Conservation (phyloP, 2,797 vertebrate genomes). For the Tympanoctomys barrerae region DNA sequence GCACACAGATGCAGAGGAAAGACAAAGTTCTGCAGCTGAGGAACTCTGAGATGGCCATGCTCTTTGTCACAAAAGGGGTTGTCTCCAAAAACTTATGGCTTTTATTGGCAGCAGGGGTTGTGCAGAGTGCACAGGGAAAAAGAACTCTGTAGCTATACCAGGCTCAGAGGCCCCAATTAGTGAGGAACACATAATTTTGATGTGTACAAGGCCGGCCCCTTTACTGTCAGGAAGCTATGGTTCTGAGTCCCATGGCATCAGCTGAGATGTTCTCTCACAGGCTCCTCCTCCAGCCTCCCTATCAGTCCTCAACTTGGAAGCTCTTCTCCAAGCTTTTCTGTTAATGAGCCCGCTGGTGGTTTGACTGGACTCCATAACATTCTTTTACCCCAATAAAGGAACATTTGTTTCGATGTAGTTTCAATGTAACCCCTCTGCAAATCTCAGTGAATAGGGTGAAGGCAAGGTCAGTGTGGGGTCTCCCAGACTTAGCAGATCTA, state of each 20-base stretch:
- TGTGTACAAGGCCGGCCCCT: not conserved
- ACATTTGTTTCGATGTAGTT: not conserved
- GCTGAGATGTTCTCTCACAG: not conserved
- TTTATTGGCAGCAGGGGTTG: not conserved
- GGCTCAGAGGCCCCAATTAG: not conserved
- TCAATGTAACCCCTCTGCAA: not conserved
- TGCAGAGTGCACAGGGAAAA: not conserved
- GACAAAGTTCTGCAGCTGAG: not conserved
- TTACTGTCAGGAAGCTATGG: not conserved
- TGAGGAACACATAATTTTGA: not conserved
- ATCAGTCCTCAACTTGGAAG: not conserved
- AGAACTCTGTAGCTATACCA: not conserved
- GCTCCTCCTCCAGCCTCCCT: too few relatives aligned
- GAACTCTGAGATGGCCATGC: not conserved
- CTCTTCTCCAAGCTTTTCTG: not conserved
- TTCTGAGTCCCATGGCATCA: not conserved
- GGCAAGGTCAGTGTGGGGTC: not conserved
- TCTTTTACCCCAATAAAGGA: not conserved
- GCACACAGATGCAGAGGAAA: not conserved
- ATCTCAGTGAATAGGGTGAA: not conserved
- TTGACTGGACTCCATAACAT: not conserved
- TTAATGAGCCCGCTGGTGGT: not conserved
- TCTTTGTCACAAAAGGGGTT: not conserved
- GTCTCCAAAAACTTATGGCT: not conserved
- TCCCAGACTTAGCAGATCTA: not conserved